A percentile compares a stretch with the other conserved stretches of the same genome.
phyloP scores from a whole-genome alignment of 2,797 vertebrate species.

The Pterois miles region DNA sequence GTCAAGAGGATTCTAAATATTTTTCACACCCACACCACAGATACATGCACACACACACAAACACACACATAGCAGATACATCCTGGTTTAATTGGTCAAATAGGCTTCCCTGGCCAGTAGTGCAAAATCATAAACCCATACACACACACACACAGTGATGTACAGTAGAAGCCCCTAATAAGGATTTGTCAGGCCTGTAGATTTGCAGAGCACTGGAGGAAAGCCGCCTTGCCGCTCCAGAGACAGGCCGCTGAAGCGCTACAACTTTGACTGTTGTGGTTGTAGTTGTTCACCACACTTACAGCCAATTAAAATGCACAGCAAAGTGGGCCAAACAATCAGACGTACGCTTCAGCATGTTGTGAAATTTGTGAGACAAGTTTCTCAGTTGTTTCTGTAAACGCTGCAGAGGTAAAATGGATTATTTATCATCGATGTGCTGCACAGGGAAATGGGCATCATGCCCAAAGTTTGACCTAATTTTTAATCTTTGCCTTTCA shows the following conservation, averaged over 20 bases:
- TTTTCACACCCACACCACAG: conserved; percentile 52
- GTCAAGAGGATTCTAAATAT: conserved; percentile 83
- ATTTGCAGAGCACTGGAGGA: conserved; percentile 55
- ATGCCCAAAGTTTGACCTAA: conserved; percentile 1
- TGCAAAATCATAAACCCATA: conserved; percentile 55
- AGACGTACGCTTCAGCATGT: conserved; percentile 8
- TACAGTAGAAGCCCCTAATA: conserved; percentile 68
- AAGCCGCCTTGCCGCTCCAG: conserved; percentile 35
- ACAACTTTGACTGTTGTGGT: conserved; percentile 44
- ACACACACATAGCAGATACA: conserved; percentile 57
- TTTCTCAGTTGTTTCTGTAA: conserved; percentile 33
- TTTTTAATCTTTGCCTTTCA: background rate
- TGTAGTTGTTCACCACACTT: conserved; percentile 22
- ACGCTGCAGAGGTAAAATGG: conserved; percentile 51
- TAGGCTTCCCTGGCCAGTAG: conserved; percentile 60
- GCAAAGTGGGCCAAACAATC: conserved; percentile 22
- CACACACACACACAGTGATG: conserved; percentile 48
- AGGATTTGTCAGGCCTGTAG: conserved; percentile 71
- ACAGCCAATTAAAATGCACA: conserved; percentile 68
- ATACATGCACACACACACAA: conserved; percentile 47
- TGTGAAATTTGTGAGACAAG: conserved; percentile 37
- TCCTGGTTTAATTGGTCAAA: conserved; percentile 83
- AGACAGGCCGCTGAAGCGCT: conserved; percentile 40
- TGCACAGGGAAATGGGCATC: conserved; percentile 21
- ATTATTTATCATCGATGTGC: conserved; percentile 52